Evolutionary conservation across 2,888 invertebrate genomes (phyloP).

Genomic region (Rhagonycha lutea): DNA sequence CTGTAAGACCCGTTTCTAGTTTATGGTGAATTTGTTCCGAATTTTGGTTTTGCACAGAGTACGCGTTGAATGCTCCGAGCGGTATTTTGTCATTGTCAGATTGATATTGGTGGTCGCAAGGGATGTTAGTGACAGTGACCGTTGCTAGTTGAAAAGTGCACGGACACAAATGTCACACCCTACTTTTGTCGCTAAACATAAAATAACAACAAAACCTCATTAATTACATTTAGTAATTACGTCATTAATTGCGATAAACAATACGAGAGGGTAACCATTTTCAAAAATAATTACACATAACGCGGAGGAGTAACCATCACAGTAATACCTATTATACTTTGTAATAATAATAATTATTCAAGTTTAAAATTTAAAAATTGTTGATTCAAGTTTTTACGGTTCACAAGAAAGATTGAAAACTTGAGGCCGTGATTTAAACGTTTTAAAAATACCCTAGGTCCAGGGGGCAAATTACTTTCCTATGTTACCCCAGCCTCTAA

Average conservation of each 20-base stretch:
- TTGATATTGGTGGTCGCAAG: constrained; percentile 41
- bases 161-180: constrained; percentile 28
- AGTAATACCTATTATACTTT: neutral
- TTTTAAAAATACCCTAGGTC: neutral
- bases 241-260: neutral
- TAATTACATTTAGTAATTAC: neutral
- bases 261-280: neutral
- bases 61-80: constrained; percentile 36
- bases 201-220: constrained; percentile 16
- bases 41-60: constrained; percentile 9
- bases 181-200: constrained; percentile 16
- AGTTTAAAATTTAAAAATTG: too few species aligned
- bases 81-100: constrained; percentile 45
- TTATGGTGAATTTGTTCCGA: constrained; percentile 8
- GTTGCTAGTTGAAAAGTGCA: constrained; percentile 45
- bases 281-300: too few species aligned
- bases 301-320: too few species aligned
- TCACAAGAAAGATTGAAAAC: neutral
- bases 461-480: neutral
- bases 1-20: constrained; percentile 22
- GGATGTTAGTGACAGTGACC: constrained; percentile 43
- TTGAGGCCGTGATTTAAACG: neutral
- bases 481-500: neutral
- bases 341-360: neutral
- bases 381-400: too few species aligned